These are phyloP conservation scores for Cydia splendana DNA, from an alignment of 1,140 invertebrate species.

Conservation along the genomic window DNA sequence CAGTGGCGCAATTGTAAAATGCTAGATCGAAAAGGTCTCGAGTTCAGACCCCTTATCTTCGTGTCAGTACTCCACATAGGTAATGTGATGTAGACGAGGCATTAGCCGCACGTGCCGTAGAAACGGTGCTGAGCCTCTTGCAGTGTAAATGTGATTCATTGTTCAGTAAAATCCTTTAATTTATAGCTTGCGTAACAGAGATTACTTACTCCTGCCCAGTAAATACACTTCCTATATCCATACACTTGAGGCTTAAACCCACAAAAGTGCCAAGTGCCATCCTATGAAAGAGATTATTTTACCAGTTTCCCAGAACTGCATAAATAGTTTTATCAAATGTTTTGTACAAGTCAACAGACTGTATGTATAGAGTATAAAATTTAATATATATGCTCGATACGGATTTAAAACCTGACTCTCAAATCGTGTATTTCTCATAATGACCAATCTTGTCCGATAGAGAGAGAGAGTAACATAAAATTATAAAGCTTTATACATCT, in stretches of 20 bases:
- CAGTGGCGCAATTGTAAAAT: constrained; percentile 70
- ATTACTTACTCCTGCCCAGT: constrained; percentile 14
- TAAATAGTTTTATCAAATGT: background rate
- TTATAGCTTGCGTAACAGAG: constrained; percentile 19
- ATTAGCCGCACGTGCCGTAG: constrained; percentile 23
- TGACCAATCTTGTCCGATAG: constrained; percentile 11
- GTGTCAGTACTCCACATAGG: constrained; percentile 43
- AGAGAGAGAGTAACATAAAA: constrained; percentile 32
- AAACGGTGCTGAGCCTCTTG: background rate
- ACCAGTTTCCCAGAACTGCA: background rate
- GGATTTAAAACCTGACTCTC: background rate
- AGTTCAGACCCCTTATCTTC: constrained; percentile 65
- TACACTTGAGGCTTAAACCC: background rate
- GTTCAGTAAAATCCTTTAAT: constrained; percentile 28
- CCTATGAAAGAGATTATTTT: constrained; percentile 1
- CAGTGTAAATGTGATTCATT: constrained; percentile 17
- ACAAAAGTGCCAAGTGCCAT: constrained; percentile 22
- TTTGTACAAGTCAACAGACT: background rate
- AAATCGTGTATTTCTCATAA: constrained; percentile 5
- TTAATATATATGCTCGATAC: background rate
- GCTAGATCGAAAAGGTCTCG: constrained; percentile 68
- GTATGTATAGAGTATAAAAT: background rate
- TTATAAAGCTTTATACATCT: constrained; percentile 23
- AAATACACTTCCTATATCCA: constrained; percentile 1
- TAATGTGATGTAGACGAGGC: constrained; percentile 29